Evolutionary conservation across 1,140 invertebrate species (phyloP).

Genomic region (Platyura marginata): DNA sequence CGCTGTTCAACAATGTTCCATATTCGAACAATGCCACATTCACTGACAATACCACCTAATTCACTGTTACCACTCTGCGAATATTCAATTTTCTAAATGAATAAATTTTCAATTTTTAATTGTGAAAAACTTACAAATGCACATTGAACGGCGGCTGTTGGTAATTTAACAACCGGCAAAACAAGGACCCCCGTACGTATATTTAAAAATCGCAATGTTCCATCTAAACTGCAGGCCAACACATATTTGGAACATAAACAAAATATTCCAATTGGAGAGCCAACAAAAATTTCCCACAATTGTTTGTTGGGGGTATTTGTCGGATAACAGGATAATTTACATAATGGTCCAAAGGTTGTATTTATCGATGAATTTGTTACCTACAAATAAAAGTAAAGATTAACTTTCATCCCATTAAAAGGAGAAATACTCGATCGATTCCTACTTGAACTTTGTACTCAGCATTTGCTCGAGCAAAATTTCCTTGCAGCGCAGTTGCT

Average conservation of each 20-base stretch:
- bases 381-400: too few relatives aligned
- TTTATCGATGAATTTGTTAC: conserved; percentile 16
- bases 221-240: conserved; percentile 19
- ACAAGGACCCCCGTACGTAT: conserved; percentile 15
- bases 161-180: conserved; percentile 17
- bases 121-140: conserved; percentile 15
- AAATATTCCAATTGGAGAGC: conserved; percentile 19
- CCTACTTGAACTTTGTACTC: background rate
- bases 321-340: conserved; percentile 12
- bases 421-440: too few relatives aligned
- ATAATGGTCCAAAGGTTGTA: conserved; percentile 15
- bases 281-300: conserved; percentile 10
- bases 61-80: conserved; percentile 6
- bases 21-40: conserved; percentile 16
- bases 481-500: conserved; percentile 7
- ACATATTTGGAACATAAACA: conserved; percentile 20
- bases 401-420: too few relatives aligned
- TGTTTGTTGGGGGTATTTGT: conserved; percentile 1
- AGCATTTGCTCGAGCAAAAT: conserved; percentile 3
- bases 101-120: background rate
- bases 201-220: conserved; percentile 15
- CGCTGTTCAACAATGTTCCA: conserved; percentile 13
- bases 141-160: conserved; percentile 15
- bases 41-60: conserved; percentile 17
- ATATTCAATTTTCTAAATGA: background rate